Conservation (phyloP, 2,113 vertebrate species). For the Balaeniceps rex region DNA sequence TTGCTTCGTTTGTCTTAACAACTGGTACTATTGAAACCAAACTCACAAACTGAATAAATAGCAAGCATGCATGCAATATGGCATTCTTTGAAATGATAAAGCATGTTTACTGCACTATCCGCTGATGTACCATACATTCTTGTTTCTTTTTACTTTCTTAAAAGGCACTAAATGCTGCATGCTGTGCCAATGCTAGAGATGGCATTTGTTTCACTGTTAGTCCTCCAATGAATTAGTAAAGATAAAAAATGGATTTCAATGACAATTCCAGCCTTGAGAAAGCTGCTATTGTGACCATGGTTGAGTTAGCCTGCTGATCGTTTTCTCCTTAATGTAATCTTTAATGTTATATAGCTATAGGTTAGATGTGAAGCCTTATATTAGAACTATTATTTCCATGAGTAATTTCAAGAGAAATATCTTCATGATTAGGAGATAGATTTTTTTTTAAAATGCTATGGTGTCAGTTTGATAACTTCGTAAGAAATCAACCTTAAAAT, state of each 20-base stretch:
- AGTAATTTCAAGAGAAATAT: slow-evolving; percentile 51
- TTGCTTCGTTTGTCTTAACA: slow-evolving; percentile 57
- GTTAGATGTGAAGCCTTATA: slow-evolving; percentile 48
- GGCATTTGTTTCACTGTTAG: slow-evolving; percentile 42
- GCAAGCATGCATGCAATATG: neutral
- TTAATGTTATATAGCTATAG: slow-evolving; percentile 37
- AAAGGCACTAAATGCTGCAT: neutral
- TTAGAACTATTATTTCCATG: slow-evolving; percentile 47
- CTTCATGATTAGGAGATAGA: neutral
- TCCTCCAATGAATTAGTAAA: slow-evolving; percentile 58
- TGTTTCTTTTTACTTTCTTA: slow-evolving; percentile 27
- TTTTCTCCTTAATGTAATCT: slow-evolving; percentile 65
- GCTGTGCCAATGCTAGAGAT: slow-evolving; percentile 22
- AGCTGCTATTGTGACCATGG: slow-evolving; percentile 46
- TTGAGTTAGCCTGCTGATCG: slow-evolving; percentile 59
- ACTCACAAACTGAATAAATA: slow-evolving; percentile 47
- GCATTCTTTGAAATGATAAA: slow-evolving; percentile 14
- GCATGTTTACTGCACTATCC: neutral
- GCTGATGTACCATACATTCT: neutral
- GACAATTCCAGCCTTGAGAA: slow-evolving; percentile 66
- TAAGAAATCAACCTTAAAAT: neutral
- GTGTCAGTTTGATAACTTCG: neutral
- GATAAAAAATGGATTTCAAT: slow-evolving; percentile 58
- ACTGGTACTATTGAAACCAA: slow-evolving; percentile 54
- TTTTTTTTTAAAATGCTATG: neutral